Evolutionary conservation across 2,888 invertebrate species (phyloP), one percentile per base, ranked within the genome.

Genomic region (Drosophila paranaensis): DNA sequence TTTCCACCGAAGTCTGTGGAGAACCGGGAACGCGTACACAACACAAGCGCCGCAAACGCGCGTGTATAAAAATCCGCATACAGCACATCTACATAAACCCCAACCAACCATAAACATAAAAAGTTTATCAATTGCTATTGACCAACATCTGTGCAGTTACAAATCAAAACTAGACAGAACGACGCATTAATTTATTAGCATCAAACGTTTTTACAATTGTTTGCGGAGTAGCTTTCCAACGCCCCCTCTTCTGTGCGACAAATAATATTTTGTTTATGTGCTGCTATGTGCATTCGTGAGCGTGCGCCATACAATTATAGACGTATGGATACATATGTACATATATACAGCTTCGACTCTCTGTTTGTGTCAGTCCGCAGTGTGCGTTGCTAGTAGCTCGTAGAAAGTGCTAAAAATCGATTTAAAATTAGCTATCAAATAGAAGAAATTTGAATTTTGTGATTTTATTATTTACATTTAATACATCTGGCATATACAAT

Each of bases 21-120:
- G 81, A 89, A 85, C 81, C 82, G 88, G 81, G 83, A 84, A 81
- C 71, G 81, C 73, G 79, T 70, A 71, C 77, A 74, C 81, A 87
- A 42, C 20, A 10, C 27, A 35, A 14, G 10, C 30, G 42, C 9
- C 39, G 33, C 20, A 3, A 6, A 30, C 13, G n/a, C 25, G 30
- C 35, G 20, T 40, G 35, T 40, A 35, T 33, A 1, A 57, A 40
- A 37, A 25, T 35, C 6, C 54, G 43, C 27, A 43, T 16, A 55
- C 13, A 16, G 10, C 53, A 27, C 20, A 53, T 27, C 14, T 25
- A 53, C 39, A 53, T 25, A 53, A 25, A 37, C 9, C 30, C 13
- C 20, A 43, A 30, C 16, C 30, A 10, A 10, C n/a, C 48, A 30
- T 39, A 79, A 76, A 75, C 79, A 82, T 72, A 39, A 4, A 57